phyloP scores from a whole-genome alignment of 2,113 vertebrate species.

The Cacatua alba region DNA sequence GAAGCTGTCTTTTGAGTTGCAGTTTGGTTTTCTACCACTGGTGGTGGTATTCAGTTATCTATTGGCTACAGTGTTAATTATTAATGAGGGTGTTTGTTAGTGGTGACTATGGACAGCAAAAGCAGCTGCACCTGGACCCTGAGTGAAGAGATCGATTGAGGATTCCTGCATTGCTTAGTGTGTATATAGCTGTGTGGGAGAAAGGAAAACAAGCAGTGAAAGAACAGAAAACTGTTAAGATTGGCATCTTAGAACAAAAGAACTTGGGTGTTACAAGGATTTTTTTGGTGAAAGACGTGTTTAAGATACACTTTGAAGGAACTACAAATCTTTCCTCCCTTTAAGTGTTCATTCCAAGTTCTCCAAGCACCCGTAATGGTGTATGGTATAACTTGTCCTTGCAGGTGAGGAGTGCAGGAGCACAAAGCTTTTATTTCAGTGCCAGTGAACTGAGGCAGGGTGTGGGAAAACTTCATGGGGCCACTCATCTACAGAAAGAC shows the following conservation, averaged over 20 bases:
- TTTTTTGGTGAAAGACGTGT: neutral
- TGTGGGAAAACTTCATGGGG: neutral
- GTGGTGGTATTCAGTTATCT: neutral
- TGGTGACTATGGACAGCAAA: neutral
- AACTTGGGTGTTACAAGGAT: neutral
- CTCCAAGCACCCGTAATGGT: neutral
- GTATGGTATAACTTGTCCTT: neutral
- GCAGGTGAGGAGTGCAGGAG: neutral
- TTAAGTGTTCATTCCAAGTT: neutral
- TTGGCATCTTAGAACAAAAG: neutral
- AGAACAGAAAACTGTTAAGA: neutral
- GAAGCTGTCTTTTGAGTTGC: neutral
- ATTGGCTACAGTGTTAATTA: neutral
- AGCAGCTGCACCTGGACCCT: neutral
- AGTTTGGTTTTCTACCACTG: neutral
- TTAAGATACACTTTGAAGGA: neutral
- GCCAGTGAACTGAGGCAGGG: neutral
- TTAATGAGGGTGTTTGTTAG: neutral
- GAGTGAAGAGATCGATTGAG: neutral
- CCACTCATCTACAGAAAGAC: neutral
- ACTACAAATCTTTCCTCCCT: neutral
- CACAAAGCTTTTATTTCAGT: neutral
- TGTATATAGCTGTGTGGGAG: neutral
- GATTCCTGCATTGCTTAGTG: neutral
- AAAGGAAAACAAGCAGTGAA: neutral